A percentile compares a stretch with the other conserved stretches of the same genome.
Conservation (phyloP, 2,797 vertebrate species). For the Poeciliopsis infans region DNA sequence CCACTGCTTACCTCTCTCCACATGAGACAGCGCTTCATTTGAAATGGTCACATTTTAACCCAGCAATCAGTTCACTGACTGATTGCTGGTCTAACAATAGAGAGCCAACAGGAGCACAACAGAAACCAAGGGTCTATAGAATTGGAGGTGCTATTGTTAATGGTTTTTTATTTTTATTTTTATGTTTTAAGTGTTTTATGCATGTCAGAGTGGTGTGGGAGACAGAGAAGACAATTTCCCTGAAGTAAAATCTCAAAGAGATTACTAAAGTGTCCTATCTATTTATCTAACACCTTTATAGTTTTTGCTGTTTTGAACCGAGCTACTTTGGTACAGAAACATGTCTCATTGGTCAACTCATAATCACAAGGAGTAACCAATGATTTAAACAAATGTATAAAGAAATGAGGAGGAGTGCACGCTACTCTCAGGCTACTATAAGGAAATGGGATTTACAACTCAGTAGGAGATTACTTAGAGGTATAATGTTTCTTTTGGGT, state of each 20-base stretch:
- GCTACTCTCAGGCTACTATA: neutral
- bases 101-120: too few species aligned
- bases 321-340: neutral
- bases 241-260: too few species aligned
- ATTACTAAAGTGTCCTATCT: too few species aligned
- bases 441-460: neutral
- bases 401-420: neutral
- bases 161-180: too few species aligned
- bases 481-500: neutral
- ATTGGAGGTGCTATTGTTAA: too few species aligned
- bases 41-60: neutral
- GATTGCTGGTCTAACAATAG: neutral
- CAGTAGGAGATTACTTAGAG: neutral
- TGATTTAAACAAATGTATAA: neutral
- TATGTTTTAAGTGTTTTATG: too few species aligned
- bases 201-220: too few species aligned
- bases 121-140: too few species aligned
- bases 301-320: neutral
- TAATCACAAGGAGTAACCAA: neutral
- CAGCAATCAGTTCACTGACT: neutral
- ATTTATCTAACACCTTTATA: neutral
- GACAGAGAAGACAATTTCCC: too few species aligned
- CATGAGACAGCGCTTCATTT: neutral
- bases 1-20: neutral
- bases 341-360: neutral